Percentiles rank a stretch among this genome's conserved stretches.
Evolutionary conservation across 2,888 invertebrate genomes (phyloP).

Genomic region (Meghimatium bilineatum): DNA sequence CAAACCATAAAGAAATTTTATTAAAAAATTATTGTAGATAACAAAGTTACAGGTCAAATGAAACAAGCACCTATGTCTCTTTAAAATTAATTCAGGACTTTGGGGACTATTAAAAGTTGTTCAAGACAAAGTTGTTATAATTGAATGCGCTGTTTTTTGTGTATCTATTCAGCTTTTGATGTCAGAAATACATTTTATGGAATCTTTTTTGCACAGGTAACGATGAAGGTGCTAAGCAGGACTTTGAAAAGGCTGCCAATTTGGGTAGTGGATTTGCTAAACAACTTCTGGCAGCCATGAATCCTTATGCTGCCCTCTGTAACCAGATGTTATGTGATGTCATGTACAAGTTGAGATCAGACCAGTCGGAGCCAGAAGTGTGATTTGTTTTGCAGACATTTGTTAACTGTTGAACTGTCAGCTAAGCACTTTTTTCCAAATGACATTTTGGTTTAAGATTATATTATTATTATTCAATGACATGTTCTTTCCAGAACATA

Average conservation of each 20-base stretch:
- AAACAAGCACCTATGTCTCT: no score
- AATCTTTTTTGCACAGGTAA: conserved; percentile 71
- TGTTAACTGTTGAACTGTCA: background rate
- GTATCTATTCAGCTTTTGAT: background rate
- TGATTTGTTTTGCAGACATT: background rate
- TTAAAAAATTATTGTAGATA: no score
- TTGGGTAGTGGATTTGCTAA: conserved; percentile 92
- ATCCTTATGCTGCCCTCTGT: conserved; percentile 96
- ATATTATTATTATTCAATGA: no score
- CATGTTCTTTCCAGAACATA: no score
- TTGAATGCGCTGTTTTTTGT: background rate
- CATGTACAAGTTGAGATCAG: conserved; percentile 79
- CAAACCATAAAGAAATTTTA: no score
- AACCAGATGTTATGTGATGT: conserved; percentile 94
- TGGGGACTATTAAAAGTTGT: background rate
- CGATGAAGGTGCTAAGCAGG: conserved; percentile 84
- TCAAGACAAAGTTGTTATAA: background rate
- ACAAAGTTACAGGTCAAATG: no score
- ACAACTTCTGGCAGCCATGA: conserved; percentile 88
- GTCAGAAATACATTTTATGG: background rate
- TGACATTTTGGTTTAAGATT: background rate
- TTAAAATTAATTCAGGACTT: no score
- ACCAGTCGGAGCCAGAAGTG: conserved; percentile 44
- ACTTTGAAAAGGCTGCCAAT: conserved; percentile 87
- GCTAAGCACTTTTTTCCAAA: background rate